phyloP scores from a whole-genome alignment of 2,888 invertebrate species.

The Hydrotaea diabolus region DNA sequence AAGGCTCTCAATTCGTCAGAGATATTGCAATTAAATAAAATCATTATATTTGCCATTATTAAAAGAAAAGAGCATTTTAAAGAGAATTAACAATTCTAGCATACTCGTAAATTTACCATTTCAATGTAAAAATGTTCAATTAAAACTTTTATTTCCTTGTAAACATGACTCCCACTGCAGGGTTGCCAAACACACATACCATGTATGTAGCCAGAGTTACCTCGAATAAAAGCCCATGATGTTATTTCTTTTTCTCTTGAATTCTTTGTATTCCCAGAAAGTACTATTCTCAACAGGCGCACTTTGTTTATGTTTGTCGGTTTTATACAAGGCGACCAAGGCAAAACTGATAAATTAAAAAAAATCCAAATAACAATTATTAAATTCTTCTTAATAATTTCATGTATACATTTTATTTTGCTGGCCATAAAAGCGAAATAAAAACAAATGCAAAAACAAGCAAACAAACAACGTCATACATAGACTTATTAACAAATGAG shows the following conservation, averaged over 20 bases:
- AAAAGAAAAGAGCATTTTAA: too few species aligned
- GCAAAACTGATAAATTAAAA: neutral
- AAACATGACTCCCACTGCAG: neutral
- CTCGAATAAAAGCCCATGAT: neutral
- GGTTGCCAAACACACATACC: neutral
- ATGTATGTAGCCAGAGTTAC: too few species aligned
- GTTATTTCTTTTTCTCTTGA: slow-evolving; percentile 9
- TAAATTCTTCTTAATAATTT: slow-evolving; percentile 35
- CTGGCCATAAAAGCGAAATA: neutral
- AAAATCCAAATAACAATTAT: neutral
- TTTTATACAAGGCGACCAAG: neutral
- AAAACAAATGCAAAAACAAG: too few species aligned
- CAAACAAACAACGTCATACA: neutral
- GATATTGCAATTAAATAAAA: neutral
- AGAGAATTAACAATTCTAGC: too few species aligned
- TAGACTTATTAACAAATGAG: slow-evolving; percentile 7
- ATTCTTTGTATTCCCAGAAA: slow-evolving; percentile 9
- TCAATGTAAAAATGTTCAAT: too few species aligned
- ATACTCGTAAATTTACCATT: too few species aligned
- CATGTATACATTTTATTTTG: neutral
- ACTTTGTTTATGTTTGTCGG: neutral
- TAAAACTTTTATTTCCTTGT: neutral
- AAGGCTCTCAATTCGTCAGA: too few species aligned
- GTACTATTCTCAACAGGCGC: neutral
- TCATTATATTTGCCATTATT: too few species aligned